Percentiles rank a stretch among this genome's conserved stretches.
Evolutionary conservation across 1,140 invertebrate species (phyloP).

Genomic region (Nasonia vitripennis): DNA sequence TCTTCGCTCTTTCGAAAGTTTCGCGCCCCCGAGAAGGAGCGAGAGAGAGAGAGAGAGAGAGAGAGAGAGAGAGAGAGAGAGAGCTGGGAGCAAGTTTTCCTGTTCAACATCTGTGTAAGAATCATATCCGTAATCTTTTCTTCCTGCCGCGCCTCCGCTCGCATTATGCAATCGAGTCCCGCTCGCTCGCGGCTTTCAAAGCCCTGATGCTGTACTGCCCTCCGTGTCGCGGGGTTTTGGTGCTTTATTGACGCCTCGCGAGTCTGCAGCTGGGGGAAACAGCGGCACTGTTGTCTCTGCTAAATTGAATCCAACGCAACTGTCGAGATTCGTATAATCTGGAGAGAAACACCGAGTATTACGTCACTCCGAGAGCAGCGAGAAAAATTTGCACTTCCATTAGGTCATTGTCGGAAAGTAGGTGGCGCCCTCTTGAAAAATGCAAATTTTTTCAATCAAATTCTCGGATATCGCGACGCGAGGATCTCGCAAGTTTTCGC

Average conservation of each 20-base stretch:
- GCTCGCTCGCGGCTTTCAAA: background rate
- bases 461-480: background rate
- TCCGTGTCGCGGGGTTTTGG: background rate
- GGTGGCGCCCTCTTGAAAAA: background rate
- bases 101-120: conserved; percentile 43
- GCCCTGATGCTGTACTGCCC: too few species aligned
- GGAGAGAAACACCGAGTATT: too few species aligned
- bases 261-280: background rate
- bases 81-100: background rate
- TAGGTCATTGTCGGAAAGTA: too few species aligned
- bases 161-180: conserved; percentile 30
- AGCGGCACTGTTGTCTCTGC: background rate
- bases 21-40: background rate
- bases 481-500: background rate
- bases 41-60: too few species aligned
- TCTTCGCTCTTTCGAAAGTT: conserved; percentile 13
- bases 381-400: too few species aligned
- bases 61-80: background rate
- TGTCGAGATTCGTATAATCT: too few species aligned
- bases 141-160: background rate
- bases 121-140: conserved; percentile 44
- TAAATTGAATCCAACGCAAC: background rate
- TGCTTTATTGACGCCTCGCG: background rate
- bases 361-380: too few species aligned
- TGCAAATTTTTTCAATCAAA: background rate